Evolutionary conservation across 2,797 vertebrate genomes (phyloP), one percentile per base, ranked within the genome.

Genomic region (Sebastes paucispinis): DNA sequence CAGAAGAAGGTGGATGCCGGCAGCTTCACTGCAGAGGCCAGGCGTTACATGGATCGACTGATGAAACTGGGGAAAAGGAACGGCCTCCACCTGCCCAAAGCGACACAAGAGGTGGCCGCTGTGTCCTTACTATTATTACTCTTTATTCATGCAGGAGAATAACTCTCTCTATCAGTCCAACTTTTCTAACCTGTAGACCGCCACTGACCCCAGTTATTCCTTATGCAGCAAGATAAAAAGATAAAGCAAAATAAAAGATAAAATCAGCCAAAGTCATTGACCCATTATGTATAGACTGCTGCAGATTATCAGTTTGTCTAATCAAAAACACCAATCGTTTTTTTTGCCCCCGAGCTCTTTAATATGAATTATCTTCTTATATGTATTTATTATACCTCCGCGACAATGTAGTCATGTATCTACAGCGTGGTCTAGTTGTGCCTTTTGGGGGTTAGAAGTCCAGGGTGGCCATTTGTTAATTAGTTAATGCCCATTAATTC

Each of bases 21-120:
- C 8, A 88, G 92, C 0, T 84, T 99, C 70, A 92, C 88, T 5
- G 88, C 94, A 0, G 98, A 99, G 90, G 96, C 97, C 0, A 94
- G 79, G 9, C 94, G 98, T 3, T 98, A 97, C 86, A 95, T 99
- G 89, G 98, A 99, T 82, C 95, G 97, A 59, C 94, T 99, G 68
- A 92, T 99, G 83, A 97, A 97, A 76, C 82, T 98, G 82, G 97
- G 98, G 0, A 93, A 90, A 5, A 96, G 98, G 81, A 99, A 98
- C 0, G 98, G 98, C 4, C 97, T 99, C 2, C 98, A 99, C 84
- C 96, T 99, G 75, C 91, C 96, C 0, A 91, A 91, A 83, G 96
- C 97, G 8, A 97, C 94, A 0, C 98, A 98, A 73, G 96, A 98
- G 89, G 98, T 99, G 87, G 94, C 9, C 3, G 8, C 52, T 29